Percentiles rank a stretch among this genome's conserved stretches.
Evolutionary conservation across 1,140 invertebrate species (phyloP).

Genomic region (Drosophila punjabiensis): DNA sequence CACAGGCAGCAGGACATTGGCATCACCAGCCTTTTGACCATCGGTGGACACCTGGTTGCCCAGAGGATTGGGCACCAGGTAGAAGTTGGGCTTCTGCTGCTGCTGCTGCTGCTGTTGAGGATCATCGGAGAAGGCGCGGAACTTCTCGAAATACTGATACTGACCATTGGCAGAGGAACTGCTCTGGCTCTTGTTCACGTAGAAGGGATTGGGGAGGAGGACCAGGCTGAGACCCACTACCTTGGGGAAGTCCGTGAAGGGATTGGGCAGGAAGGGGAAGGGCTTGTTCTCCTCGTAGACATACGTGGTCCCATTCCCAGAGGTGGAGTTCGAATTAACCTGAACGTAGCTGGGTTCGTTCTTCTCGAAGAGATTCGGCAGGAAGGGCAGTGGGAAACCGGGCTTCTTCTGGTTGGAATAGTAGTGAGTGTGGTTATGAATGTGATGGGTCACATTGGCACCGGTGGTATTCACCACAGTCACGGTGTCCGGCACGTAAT

Average conservation of each 20-base stretch:
- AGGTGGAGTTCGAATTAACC: not conserved
- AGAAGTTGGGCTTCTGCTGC: conserved; percentile 27
- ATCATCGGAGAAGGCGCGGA: conserved; percentile 28
- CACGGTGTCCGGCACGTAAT: conserved; percentile 8
- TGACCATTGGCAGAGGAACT: not conserved
- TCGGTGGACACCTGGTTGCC: conserved; percentile 3
- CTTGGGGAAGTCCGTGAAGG: conserved; percentile 51
- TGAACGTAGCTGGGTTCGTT: conserved; percentile 15
- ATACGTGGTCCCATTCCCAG: conserved; percentile 27
- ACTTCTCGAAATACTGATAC: conserved; percentile 19
- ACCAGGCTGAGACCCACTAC: conserved; percentile 48
- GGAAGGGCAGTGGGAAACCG: conserved; percentile 49
- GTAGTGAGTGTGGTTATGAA: conserved; percentile 23
- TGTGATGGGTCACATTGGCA: conserved; percentile 28
- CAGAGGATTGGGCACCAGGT: conserved; percentile 48
- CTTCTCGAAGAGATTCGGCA: conserved; percentile 67
- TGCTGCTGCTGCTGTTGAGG: conserved; percentile 13
- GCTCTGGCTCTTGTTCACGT: conserved; percentile 17
- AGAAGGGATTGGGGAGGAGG: conserved; percentile 46
- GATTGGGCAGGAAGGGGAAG: conserved; percentile 62
- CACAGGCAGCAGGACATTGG: conserved; percentile 27
- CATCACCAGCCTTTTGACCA: conserved; percentile 17
- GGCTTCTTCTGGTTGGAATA: conserved; percentile 32
- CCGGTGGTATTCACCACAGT: conserved; percentile 10
- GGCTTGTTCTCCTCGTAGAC: conserved; percentile 28